Evolutionary conservation across 1,140 invertebrate genomes (phyloP), one percentile per base, ranked within the genome.

Genomic region (Scaptodrosophila lebanonensis): DNA sequence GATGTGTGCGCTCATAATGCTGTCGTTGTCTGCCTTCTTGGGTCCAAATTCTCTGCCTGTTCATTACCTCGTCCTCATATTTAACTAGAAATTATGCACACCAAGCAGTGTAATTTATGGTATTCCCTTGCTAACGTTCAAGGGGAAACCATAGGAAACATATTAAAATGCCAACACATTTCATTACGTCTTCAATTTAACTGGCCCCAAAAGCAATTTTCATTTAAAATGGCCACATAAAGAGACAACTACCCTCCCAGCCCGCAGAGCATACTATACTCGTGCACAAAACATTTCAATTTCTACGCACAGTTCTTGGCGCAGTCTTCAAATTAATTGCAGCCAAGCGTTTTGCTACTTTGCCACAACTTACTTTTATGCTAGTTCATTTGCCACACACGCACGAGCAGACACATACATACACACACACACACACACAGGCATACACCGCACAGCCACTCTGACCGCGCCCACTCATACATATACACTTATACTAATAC

Each of bases 331-430:
- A 77, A 77, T 79, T 79, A 79, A 79, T 79, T 77, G 73, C 54
- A 54, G 66, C 35, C 59, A 52, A 65, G 73, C 73, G 73, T 79
- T 79, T 66, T 68, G 73, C 73, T 79, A 63, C 65, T 73, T n/a
- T 82, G 60, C 73, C 68, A 42, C 73, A 79, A 73, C 60, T 79
- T 73, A 54, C 59, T 61, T 64, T 73, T 52, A 79, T 58, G 40
- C 56, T 73, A 79, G 68, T 79, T 79, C 75, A 82, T 73, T 79
- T 68, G 68, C 54, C 73, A 67, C 58, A 48, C 67, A 30, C 42
- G 18, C 40, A 39, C 47, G 49, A 33, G 57, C 29, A 52, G 17
- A 38, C 15, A 47, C 33, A 43, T 29, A 47, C 44, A 27, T 12
- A 30, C 12, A 36, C 38, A 66, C 2, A 18, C 12, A 22, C 15